A percentile compares a stretch with the other conserved stretches of the same genome.
phyloP scores from a whole-genome alignment of 2,888 invertebrate species.

The Erebia ligea region DNA sequence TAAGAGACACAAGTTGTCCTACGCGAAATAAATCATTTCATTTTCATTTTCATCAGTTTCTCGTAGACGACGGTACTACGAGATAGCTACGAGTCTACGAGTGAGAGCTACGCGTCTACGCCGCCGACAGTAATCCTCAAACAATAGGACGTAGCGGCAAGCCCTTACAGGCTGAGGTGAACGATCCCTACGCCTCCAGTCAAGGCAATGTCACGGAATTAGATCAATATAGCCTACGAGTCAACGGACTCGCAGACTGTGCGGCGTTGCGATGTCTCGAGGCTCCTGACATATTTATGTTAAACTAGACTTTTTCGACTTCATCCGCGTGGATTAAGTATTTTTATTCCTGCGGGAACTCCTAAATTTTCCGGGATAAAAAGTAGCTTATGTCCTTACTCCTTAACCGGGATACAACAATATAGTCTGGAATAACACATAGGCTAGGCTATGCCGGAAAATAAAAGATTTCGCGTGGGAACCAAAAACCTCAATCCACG shows the following conservation, averaged over 20 bases:
- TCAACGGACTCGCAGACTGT: constrained; percentile 5
- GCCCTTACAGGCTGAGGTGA: constrained; percentile 25
- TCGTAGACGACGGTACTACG: constrained; percentile 12
- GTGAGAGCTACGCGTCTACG: constrained; percentile 2
- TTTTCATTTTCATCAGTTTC: too few relatives aligned
- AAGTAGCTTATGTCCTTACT: too few relatives aligned
- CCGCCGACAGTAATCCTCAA: constrained; percentile 10
- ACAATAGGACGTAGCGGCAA: constrained; percentile 14
- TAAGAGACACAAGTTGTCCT: too few relatives aligned
- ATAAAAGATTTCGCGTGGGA: too few relatives aligned
- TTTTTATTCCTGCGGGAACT: too few relatives aligned
- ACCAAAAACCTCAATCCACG: too few relatives aligned
- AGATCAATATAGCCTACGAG: constrained; percentile 35
- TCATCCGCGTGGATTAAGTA: too few relatives aligned
- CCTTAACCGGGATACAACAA: too few relatives aligned
- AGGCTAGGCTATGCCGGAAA: too few relatives aligned
- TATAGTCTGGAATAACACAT: too few relatives aligned
- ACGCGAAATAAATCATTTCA: too few relatives aligned
- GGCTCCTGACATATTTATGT: neutral
- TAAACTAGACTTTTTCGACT: neutral
- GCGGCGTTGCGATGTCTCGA: neutral
- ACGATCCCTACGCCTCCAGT: constrained; percentile 19
- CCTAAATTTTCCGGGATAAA: too few relatives aligned
- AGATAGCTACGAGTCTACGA: neutral
- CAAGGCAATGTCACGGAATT: constrained; percentile 36